Evolutionary conservation across 2,113 vertebrate genomes (phyloP).

Genomic region (Stercorarius parasiticus): DNA sequence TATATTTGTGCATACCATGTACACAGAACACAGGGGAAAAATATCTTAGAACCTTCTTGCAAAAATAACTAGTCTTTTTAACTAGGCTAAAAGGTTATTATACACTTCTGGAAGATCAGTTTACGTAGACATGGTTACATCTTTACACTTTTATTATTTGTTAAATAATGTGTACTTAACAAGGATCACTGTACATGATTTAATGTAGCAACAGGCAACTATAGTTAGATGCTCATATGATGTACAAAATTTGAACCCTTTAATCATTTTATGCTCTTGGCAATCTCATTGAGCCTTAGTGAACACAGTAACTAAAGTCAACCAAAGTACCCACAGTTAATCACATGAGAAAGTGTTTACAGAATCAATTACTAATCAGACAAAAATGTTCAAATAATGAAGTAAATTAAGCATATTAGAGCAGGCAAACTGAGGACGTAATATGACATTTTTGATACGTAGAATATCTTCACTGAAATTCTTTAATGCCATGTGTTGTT

Average conservation of each 20-base stretch:
- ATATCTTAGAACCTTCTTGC: not conserved
- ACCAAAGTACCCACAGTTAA: not conserved
- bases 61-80: not conserved
- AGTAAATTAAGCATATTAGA: not conserved
- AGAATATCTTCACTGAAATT: not conserved
- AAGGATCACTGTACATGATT: not conserved
- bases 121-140: not conserved
- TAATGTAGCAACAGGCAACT: not conserved
- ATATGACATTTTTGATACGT: accelerated
- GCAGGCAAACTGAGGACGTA: not conserved
- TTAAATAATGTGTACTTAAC: not conserved
- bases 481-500: not conserved
- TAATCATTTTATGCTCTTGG: not conserved
- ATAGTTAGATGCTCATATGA: not conserved
- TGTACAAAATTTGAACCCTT: not conserved
- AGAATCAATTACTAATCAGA: not conserved
- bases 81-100: not conserved
- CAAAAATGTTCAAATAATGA: not conserved
- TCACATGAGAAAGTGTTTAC: not conserved
- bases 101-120: not conserved
- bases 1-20: not conserved
- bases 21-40: not conserved
- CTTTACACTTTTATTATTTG: not conserved
- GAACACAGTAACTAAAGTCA: not conserved
- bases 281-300: not conserved